These are phyloP conservation scores for Nothobranchius furzeri DNA, from an alignment of 2,113 vertebrate species.

Conservation along the genomic window DNA sequence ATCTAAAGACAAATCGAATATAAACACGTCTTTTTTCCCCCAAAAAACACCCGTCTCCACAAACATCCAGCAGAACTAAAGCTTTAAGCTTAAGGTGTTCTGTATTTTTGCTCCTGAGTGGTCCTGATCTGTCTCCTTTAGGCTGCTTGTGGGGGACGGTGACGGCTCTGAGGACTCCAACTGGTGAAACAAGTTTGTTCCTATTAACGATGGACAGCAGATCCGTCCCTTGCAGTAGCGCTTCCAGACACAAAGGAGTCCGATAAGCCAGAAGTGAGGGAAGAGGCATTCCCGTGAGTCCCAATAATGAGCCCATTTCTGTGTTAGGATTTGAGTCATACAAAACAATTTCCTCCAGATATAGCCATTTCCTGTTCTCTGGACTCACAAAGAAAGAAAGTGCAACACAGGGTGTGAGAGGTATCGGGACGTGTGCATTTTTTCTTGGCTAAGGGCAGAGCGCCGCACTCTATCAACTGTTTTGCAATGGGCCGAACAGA, in stretches of 20 bases:
- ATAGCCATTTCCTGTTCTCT: constrained; percentile 69
- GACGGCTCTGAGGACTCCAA: constrained; percentile 52
- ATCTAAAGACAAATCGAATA: neutral
- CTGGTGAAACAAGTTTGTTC: constrained; percentile 25
- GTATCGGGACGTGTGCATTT: constrained; percentile 48
- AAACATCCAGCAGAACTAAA: constrained; percentile 51
- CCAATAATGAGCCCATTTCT: constrained; percentile 72
- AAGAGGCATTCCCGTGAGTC: constrained; percentile 60
- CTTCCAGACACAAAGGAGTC: constrained; percentile 37
- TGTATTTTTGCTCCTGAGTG: constrained; percentile 50
- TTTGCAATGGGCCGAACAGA: constrained; percentile 52
- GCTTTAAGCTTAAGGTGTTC: constrained; percentile 42
- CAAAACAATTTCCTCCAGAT: constrained; percentile 72
- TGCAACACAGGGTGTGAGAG: constrained; percentile 62
- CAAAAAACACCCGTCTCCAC: constrained; percentile 57
- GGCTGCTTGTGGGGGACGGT: constrained; percentile 44
- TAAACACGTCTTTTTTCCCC: neutral
- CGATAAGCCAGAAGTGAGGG: constrained; percentile 20
- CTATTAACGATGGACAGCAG: neutral
- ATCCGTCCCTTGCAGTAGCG: constrained; percentile 19
- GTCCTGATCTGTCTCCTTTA: constrained; percentile 63
- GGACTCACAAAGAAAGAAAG: constrained; percentile 47
- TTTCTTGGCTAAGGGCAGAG: constrained; percentile 56
- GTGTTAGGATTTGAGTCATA: constrained; percentile 73
- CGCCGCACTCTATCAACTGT: constrained; percentile 28